Evolutionary conservation across 2,888 invertebrate genomes (phyloP).

Genomic region (Leptopilina drosophilae): DNA sequence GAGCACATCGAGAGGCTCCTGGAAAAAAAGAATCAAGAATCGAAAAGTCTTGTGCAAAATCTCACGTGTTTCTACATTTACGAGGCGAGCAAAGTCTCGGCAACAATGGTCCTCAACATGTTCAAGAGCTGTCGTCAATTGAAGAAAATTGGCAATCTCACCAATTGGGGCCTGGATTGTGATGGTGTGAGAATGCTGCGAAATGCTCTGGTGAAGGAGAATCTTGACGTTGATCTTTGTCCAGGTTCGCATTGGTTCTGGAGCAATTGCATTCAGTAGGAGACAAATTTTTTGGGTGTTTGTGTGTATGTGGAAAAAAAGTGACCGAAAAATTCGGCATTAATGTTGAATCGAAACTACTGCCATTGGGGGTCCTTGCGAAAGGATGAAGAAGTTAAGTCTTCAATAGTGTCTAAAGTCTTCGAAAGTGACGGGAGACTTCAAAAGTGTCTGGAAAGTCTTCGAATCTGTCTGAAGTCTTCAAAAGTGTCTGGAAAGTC

Average conservation of each 20-base stretch:
- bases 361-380: too few species aligned
- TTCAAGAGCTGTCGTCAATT: slow-evolving; percentile 72
- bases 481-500: too few species aligned
- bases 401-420: too few species aligned
- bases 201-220: slow-evolving; percentile 68
- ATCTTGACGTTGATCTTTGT: slow-evolving; percentile 74
- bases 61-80: slow-evolving; percentile 76
- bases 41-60: slow-evolving; percentile 63
- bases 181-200: slow-evolving; percentile 71
- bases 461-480: too few species aligned
- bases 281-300: too few species aligned
- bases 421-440: too few species aligned
- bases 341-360: too few species aligned
- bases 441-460: too few species aligned
- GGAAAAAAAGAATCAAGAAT: background rate
- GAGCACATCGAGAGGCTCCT: slow-evolving; percentile 69
- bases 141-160: slow-evolving; percentile 74
- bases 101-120: slow-evolving; percentile 69
- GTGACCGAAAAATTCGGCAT: too few species aligned
- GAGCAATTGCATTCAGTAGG: slow-evolving; percentile 70
- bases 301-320: too few species aligned
- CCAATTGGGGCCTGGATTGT: slow-evolving; percentile 75
- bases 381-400: too few species aligned
- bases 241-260: slow-evolving; percentile 77
- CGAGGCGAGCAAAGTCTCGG: slow-evolving; percentile 73